phyloP scores from a whole-genome alignment of 1,140 invertebrate species.

The Drosophila grimshawi region DNA sequence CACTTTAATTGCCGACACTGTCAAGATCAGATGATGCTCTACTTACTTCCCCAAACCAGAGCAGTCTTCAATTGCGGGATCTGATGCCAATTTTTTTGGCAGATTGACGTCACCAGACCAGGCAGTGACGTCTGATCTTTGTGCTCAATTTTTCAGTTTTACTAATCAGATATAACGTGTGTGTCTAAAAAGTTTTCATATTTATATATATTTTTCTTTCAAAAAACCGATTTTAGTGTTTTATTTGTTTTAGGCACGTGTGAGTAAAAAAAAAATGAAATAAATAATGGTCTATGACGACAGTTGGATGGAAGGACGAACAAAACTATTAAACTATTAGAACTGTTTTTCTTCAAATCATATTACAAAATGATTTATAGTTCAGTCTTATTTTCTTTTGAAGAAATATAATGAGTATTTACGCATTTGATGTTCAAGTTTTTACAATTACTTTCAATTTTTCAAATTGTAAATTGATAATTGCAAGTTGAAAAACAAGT shows the following conservation, averaged over 20 bases:
- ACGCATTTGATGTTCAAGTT: too few species aligned
- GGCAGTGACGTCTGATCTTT: slow-evolving; percentile 40
- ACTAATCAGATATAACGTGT: not conserved
- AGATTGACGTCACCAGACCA: slow-evolving; percentile 57
- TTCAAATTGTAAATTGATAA: too few species aligned
- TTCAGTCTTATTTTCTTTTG: not conserved
- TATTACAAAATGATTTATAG: too few species aligned
- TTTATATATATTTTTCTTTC: slow-evolving; percentile 12
- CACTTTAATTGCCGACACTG: slow-evolving; percentile 72
- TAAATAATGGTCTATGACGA: slow-evolving; percentile 25
- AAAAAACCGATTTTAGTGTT: slow-evolving; percentile 7
- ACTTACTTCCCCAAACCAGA: slow-evolving; percentile 46
- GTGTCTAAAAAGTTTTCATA: slow-evolving; percentile 9
- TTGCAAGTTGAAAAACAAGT: too few species aligned
- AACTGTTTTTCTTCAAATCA: not conserved
- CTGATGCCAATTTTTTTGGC: slow-evolving; percentile 10
- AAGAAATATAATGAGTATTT: not conserved
- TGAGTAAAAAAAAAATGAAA: slow-evolving; percentile 20
- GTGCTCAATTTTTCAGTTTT: slow-evolving; percentile 42
- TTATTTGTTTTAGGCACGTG: slow-evolving; percentile 28
- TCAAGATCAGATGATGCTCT: slow-evolving; percentile 65
- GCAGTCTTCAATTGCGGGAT: slow-evolving; percentile 27
- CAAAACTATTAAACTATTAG: slow-evolving; percentile 16
- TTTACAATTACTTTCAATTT: too few species aligned
- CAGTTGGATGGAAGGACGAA: slow-evolving; percentile 31